These are phyloP conservation scores for Malaclemys terrapin DNA, from an alignment of 2,113 vertebrate species.

Conservation along the genomic window DNA sequence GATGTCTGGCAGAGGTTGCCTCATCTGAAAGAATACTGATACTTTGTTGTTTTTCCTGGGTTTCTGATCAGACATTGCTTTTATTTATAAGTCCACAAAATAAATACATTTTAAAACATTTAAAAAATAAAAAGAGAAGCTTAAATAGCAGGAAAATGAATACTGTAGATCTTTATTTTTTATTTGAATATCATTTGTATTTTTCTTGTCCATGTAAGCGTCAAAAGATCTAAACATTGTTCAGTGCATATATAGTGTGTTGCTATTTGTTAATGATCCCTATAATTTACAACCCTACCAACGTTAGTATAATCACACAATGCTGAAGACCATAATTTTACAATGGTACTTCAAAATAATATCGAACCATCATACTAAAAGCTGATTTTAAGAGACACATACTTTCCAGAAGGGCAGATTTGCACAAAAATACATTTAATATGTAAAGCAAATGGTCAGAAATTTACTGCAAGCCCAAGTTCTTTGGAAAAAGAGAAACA, in stretches of 20 bases:
- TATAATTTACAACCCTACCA: background rate
- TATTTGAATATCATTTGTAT: accelerated
- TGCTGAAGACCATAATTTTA: background rate
- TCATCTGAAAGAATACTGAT: background rate
- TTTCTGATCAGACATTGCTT: background rate
- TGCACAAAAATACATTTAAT: background rate
- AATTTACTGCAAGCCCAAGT: background rate
- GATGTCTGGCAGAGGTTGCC: background rate
- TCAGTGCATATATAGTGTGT: background rate
- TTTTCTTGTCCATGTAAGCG: background rate
- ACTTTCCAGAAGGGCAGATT: background rate
- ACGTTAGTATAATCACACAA: background rate
- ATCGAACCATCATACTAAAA: background rate
- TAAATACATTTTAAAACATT: background rate
- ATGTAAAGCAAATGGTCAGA: background rate
- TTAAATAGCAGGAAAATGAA: background rate
- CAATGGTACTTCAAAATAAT: background rate
- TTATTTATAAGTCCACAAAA: background rate
- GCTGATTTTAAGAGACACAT: background rate
- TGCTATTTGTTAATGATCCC: background rate
- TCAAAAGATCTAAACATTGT: background rate
- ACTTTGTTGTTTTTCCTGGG: background rate
- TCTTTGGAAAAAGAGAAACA: background rate
- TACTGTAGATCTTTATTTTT: background rate
- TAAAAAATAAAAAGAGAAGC: background rate